These are phyloP conservation scores for Elmis aenea DNA, from an alignment of 2,888 invertebrate species.

Conservation along the genomic window DNA sequence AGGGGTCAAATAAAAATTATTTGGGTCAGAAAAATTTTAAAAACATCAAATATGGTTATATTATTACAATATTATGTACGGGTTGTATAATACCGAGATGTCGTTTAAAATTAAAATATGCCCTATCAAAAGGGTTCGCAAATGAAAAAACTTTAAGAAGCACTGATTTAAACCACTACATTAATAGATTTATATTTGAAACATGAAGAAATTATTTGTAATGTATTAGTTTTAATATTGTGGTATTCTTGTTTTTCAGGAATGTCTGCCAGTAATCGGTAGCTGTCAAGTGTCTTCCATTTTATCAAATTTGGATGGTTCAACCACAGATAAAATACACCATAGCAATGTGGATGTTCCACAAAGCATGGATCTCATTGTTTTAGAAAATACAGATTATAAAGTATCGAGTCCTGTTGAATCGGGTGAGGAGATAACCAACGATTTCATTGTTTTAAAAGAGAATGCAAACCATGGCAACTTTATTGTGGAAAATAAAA, in stretches of 20 bases:
- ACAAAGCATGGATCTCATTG: slow-evolving; percentile 35
- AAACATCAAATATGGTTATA: too few species aligned
- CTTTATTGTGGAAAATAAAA: slow-evolving; percentile 13
- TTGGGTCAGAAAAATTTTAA: too few species aligned
- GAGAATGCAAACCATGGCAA: slow-evolving; percentile 24
- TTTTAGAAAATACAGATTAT: slow-evolving; percentile 31
- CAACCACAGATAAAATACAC: slow-evolving; percentile 22
- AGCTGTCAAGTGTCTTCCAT: slow-evolving; percentile 41
- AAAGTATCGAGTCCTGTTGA: slow-evolving; percentile 29
- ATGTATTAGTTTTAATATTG: too few species aligned
- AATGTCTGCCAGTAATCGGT: slow-evolving; percentile 40
- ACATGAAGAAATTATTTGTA: too few species aligned
- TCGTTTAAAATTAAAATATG: too few species aligned
- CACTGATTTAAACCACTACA: too few species aligned
- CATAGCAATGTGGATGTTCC: slow-evolving; percentile 19
- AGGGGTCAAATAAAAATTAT: too few species aligned
- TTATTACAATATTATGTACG: too few species aligned
- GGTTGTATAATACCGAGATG: too few species aligned
- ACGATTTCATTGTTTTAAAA: slow-evolving; percentile 35
- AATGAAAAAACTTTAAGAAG: too few species aligned
- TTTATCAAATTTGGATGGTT: slow-evolving; percentile 35
- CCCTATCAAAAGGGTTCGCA: too few species aligned
- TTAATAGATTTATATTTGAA: too few species aligned
- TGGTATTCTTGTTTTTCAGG: slow-evolving; percentile 28
- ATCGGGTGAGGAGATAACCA: slow-evolving; percentile 21